phyloP scores from a whole-genome alignment of 1,140 invertebrate genomes.

The Caenorhabditis tropicalis region DNA sequence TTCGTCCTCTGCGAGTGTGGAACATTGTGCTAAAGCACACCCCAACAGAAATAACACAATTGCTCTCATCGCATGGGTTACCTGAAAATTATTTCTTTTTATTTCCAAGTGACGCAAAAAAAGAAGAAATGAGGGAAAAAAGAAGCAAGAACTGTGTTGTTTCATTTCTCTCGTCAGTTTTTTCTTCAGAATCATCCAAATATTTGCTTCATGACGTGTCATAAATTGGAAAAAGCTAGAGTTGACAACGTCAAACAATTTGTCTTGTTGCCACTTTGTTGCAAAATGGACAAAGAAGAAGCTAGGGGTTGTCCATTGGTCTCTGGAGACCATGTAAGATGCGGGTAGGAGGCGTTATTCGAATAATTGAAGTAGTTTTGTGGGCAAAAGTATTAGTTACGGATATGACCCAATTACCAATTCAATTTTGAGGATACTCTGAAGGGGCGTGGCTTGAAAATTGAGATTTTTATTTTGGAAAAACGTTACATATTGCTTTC shows the following conservation, averaged over 20 bases:
- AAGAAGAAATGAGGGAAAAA: not conserved
- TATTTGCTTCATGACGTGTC: not conserved
- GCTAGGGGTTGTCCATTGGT: not conserved
- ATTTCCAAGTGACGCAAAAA: not conserved
- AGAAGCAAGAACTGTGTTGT: not conserved
- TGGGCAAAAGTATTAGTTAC: slow-evolving; percentile 39
- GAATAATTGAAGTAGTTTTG: slow-evolving; percentile 39
- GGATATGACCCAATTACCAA: slow-evolving; percentile 35
- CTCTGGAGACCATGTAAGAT: not conserved
- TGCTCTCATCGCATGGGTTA: slow-evolving; percentile 7
- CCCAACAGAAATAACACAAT: not conserved
- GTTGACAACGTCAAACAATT: not conserved
- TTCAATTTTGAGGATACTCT: too few relatives aligned
- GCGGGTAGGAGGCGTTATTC: not conserved
- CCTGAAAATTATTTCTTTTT: not conserved
- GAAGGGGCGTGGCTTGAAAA: too few relatives aligned
- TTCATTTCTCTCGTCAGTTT: not conserved
- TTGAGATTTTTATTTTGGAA: too few relatives aligned
- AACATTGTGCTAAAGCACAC: not conserved
- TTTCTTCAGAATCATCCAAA: not conserved
- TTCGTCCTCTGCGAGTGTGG: not conserved
- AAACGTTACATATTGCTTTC: too few relatives aligned
- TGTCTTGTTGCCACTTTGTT: slow-evolving; percentile 36
- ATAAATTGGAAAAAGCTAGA: not conserved
- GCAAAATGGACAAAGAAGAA: not conserved